phyloP scores from a whole-genome alignment of 2,888 invertebrate species.

The Rhagium mordax region DNA sequence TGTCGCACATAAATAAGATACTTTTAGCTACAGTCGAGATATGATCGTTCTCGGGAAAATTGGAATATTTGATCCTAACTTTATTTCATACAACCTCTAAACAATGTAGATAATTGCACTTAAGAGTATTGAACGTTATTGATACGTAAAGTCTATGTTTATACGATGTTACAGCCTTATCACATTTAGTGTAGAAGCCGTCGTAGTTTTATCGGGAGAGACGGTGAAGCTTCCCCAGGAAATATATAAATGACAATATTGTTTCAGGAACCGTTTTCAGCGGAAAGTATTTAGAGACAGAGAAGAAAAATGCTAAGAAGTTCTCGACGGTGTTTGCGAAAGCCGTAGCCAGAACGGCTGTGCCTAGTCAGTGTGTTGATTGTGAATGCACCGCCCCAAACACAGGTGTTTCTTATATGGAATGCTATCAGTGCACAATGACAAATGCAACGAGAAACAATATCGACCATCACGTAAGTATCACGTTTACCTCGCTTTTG shows the following conservation, averaged over 20 bases:
- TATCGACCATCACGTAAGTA: constrained; percentile 53
- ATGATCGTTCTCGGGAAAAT: too few species aligned
- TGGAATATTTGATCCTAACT: too few species aligned
- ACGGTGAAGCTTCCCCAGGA: neutral
- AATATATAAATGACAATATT: constrained; percentile 6
- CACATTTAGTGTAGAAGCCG: neutral
- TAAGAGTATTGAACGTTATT: too few species aligned
- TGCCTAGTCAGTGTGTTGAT: constrained; percentile 75
- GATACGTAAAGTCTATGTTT: too few species aligned
- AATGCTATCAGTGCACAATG: constrained; percentile 75
- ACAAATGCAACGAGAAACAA: constrained; percentile 47
- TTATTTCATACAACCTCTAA: too few species aligned
- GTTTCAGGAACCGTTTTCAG: constrained; percentile 76
- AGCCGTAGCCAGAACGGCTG: constrained; percentile 77
- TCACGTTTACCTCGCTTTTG: neutral
- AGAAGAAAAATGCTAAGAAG: constrained; percentile 75
- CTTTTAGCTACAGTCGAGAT: too few species aligned
- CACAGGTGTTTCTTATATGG: constrained; percentile 78
- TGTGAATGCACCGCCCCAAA: constrained; percentile 82
- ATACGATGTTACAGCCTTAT: neutral
- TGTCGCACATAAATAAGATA: too few species aligned
- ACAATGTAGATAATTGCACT: too few species aligned
- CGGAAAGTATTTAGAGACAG: constrained; percentile 74
- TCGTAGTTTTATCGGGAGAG: neutral
- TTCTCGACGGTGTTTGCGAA: constrained; percentile 79